phyloP scores from a whole-genome alignment of 2,113 vertebrate species.

The Petroica traversi region DNA sequence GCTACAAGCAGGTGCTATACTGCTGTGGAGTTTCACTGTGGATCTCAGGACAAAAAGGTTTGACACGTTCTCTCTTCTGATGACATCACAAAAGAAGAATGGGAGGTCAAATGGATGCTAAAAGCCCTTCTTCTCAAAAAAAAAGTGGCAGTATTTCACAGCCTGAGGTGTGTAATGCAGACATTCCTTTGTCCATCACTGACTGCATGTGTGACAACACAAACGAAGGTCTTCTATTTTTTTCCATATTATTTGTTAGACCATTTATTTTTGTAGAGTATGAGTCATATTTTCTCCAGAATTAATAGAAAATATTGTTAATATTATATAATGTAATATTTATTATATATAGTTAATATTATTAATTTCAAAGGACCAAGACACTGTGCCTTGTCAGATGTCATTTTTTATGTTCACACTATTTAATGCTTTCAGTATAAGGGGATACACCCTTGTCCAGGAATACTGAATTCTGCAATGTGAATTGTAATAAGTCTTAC shows the following conservation, averaged over 20 bases:
- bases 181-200: not conserved
- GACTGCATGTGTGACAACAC: not conserved
- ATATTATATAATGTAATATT: not conserved
- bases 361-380: not conserved
- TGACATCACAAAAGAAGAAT: not conserved
- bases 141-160: not conserved
- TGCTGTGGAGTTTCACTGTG: not conserved
- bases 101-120: not conserved
- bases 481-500: not conserved
- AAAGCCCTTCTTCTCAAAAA: not conserved
- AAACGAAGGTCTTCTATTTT: not conserved
- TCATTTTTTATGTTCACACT: not conserved
- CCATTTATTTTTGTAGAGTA: accelerated
- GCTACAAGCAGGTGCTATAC: not conserved
- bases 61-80: not conserved
- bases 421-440: not conserved
- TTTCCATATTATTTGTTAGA: not conserved
- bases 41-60: not conserved
- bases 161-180: not conserved
- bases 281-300: not conserved
- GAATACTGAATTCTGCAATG: not conserved
- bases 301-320: not conserved
- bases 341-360: not conserved
- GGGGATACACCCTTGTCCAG: not conserved
- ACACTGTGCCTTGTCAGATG: not conserved